These are phyloP conservation scores for Macrophya alboannulata DNA, from an alignment of 2,888 invertebrate species.

Conservation along the genomic window DNA sequence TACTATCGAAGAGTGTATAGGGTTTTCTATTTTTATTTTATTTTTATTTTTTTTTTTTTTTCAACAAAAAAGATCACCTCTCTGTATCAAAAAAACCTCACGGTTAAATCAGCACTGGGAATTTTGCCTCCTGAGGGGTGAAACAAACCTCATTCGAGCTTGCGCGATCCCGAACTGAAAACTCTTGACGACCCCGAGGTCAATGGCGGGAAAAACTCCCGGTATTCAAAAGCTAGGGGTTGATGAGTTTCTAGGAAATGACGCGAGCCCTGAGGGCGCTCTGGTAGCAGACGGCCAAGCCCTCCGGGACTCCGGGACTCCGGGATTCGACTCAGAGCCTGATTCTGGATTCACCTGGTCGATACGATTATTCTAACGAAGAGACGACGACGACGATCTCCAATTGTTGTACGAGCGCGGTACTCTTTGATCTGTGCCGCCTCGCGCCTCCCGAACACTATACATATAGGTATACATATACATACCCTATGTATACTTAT, in stretches of 20 bases:
- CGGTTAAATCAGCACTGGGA: constrained; percentile 3
- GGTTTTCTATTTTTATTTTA: background rate
- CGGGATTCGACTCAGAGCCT: constrained; percentile 26
- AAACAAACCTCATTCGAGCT: constrained; percentile 41
- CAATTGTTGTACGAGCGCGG: background rate
- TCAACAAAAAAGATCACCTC: background rate
- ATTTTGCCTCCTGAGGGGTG: background rate
- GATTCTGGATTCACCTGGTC: constrained; percentile 36
- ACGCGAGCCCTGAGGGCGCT: constrained; percentile 30
- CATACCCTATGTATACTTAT: background rate
- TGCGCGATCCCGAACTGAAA: constrained; percentile 40
- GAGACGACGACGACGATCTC: constrained; percentile 35
- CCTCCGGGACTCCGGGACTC: constrained; percentile 44
- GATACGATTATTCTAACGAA: constrained; percentile 44
- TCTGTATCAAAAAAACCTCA: background rate
- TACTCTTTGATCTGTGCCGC: constrained; percentile 3
- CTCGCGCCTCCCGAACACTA: background rate
- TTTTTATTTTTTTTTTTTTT: no score
- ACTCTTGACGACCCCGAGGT: constrained; percentile 27
- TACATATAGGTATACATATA: background rate
- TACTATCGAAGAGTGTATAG: background rate
- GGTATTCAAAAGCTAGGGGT: constrained; percentile 27
- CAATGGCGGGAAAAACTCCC: constrained; percentile 41
- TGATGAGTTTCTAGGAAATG: constrained; percentile 32
- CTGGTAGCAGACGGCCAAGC: constrained; percentile 41